phyloP scores from a whole-genome alignment of 2,797 vertebrate genomes.

The Melanitta fusca region DNA sequence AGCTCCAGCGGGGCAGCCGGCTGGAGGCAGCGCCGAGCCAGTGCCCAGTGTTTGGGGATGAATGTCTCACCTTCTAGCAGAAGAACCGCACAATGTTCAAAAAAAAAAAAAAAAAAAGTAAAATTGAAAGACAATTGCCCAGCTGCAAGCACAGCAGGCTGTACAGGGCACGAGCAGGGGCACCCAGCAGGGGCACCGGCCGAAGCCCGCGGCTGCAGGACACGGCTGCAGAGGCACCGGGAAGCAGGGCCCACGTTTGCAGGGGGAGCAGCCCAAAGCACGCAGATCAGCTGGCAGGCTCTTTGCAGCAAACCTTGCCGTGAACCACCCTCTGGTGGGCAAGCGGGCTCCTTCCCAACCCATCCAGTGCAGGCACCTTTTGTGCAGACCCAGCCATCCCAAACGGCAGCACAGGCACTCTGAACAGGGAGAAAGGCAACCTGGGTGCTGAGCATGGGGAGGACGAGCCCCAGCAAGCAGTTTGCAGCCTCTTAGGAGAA shows the following conservation, averaged over 20 bases:
- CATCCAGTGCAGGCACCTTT: rapidly evolving
- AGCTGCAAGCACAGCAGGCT: rapidly evolving
- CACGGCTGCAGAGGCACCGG: background rate
- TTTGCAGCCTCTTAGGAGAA: background rate
- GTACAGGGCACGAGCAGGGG: too few species aligned
- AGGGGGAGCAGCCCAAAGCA: rapidly evolving
- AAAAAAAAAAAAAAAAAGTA: too few species aligned
- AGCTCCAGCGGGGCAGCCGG: background rate
- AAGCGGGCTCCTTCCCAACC: background rate
- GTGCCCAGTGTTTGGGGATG: rapidly evolving
- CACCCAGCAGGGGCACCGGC: too few species aligned
- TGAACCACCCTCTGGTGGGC: background rate
- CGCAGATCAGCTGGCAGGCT: background rate
- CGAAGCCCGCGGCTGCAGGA: rapidly evolving
- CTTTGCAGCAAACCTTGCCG: background rate
- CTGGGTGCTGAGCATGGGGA: rapidly evolving
- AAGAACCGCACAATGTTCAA: background rate
- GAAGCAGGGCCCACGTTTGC: background rate
- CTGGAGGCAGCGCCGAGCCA: rapidly evolving
- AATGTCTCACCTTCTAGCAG: rapidly evolving
- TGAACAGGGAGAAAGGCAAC: background rate
- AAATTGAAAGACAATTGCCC: background rate
- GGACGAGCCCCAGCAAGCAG: background rate
- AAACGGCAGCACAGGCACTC: background rate
- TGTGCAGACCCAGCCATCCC: rapidly evolving